phyloP scores from a whole-genome alignment of 1,140 invertebrate species.

The Uloborus diversus region DNA sequence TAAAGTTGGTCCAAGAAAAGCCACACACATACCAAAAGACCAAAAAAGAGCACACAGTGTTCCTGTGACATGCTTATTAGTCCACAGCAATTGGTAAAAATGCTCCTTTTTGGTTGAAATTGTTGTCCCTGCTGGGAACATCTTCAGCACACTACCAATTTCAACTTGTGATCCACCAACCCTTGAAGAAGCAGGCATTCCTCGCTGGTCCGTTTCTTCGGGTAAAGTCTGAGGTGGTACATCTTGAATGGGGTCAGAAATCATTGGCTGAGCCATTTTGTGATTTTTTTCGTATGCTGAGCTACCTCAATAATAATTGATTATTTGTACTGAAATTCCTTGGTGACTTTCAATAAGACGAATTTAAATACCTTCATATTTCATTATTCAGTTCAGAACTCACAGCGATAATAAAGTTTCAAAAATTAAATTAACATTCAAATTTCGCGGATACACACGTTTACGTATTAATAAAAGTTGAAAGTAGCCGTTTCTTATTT shows the following conservation, averaged over 20 bases:
- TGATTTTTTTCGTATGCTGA: no score
- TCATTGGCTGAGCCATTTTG: slow-evolving; percentile 16
- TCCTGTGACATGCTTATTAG: slow-evolving; percentile 65
- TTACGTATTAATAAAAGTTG: no score
- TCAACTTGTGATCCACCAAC: slow-evolving; percentile 18
- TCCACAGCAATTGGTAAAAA: slow-evolving; percentile 65
- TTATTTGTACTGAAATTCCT: no score
- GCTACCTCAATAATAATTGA: no score
- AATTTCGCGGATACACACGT: no score
- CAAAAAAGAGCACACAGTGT: slow-evolving; percentile 68
- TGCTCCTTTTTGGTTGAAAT: slow-evolving; percentile 57
- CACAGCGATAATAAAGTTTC: no score
- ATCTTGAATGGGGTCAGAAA: slow-evolving; percentile 2
- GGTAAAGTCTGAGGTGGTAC: neutral
- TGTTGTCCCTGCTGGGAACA: slow-evolving; percentile 3
- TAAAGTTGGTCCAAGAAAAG: slow-evolving; percentile 68
- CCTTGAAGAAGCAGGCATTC: neutral
- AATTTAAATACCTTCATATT: no score
- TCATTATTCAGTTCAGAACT: no score
- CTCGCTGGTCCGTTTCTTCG: neutral
- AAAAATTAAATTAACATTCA: no score
- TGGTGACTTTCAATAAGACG: no score
- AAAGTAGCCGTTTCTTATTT: no score
- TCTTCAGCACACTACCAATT: neutral
- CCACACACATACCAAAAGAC: slow-evolving; percentile 69